A percentile compares a stretch with the other conserved stretches of the same genome.
phyloP scores from a whole-genome alignment of 2,113 vertebrate genomes.

The Peromyscus californicus region DNA sequence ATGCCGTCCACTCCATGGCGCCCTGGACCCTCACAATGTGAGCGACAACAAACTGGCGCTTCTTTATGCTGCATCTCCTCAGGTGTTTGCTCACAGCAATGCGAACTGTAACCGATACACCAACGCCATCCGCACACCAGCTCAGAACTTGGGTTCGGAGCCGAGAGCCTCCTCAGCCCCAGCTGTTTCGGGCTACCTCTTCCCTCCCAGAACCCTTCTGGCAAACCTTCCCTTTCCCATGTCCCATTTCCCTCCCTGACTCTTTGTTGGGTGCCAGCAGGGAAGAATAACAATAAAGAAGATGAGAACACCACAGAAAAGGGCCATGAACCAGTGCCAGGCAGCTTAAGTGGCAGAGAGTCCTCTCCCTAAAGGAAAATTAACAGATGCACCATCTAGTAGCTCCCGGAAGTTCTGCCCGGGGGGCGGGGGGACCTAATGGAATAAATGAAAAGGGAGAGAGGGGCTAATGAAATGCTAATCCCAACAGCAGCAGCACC shows the following conservation, averaged over 20 bases:
- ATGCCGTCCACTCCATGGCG: not conserved
- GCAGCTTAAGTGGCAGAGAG: not conserved
- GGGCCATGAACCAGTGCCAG: not conserved
- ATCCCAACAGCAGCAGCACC: not conserved
- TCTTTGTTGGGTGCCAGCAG: constrained; percentile 14
- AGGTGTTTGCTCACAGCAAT: not conserved
- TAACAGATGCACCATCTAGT: constrained; percentile 9
- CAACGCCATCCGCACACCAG: rapidly evolving
- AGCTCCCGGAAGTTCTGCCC: constrained; percentile 56
- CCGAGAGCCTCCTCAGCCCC: rapidly evolving
- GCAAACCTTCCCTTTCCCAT: not conserved
- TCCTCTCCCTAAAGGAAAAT: constrained; percentile 52
- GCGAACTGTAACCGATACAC: not conserved
- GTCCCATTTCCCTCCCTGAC: not conserved
- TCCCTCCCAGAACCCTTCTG: not conserved
- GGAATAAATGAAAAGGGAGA: constrained; percentile 61
- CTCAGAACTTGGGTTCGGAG: not conserved
- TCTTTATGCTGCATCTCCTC: not conserved
- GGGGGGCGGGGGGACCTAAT: not conserved
- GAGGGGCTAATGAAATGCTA: constrained; percentile 54
- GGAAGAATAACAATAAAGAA: not conserved
- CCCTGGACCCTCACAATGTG: not conserved
- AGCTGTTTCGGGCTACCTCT: not conserved
- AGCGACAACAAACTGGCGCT: not conserved
- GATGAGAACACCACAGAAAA: not conserved